These are phyloP conservation scores for Psittacula cyanocephala DNA, from an alignment of 2,113 vertebrate genomes.

Conservation along the genomic window DNA sequence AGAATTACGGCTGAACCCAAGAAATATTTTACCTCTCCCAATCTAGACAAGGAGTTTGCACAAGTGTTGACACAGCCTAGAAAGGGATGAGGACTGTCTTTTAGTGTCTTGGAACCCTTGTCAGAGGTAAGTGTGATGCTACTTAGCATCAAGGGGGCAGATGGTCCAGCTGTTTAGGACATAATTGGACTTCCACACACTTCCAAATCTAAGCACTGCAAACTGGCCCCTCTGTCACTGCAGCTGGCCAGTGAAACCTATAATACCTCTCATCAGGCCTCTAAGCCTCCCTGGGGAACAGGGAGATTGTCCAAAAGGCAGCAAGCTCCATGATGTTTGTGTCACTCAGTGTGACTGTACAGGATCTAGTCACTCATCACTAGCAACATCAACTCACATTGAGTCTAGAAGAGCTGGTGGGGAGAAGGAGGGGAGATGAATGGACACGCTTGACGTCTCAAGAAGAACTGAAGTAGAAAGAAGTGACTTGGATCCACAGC, in stretches of 20 bases:
- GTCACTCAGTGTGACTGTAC: neutral
- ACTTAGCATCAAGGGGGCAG: neutral
- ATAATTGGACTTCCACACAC: neutral
- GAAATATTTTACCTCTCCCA: neutral
- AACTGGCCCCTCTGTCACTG: neutral
- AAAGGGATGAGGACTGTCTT: neutral
- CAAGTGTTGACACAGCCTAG: neutral
- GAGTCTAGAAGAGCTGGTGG: neutral
- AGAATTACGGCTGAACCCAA: neutral
- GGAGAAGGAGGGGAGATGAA: neutral
- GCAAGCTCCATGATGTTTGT: neutral
- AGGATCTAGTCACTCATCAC: neutral
- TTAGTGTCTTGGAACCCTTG: neutral
- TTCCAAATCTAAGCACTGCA: neutral
- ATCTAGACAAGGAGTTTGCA: neutral
- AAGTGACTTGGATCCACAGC: slow-evolving; percentile 20
- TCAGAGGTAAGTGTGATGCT: neutral
- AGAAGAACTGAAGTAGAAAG: slow-evolving; percentile 14
- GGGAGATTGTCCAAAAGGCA: neutral
- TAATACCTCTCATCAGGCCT: neutral
- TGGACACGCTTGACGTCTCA: neutral
- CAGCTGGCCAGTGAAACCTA: neutral
- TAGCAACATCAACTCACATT: accelerated
- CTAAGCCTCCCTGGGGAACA: neutral
- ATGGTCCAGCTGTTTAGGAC: neutral